Conservation (phyloP, 2,888 invertebrate species). For the Papilio gigon region DNA sequence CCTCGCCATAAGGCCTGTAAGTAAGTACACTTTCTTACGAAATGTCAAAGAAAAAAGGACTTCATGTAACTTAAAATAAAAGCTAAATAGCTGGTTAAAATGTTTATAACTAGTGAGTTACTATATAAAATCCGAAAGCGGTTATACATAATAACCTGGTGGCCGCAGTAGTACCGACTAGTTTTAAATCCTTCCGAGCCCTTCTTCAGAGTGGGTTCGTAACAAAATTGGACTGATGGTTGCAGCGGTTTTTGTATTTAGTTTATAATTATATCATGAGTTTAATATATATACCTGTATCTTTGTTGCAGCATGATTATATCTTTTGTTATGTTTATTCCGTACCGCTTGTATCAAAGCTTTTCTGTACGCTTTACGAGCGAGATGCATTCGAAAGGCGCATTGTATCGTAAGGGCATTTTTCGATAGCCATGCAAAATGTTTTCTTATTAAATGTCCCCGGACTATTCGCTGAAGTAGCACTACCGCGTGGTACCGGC, state of each 20-base stretch:
- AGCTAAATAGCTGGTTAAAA: background rate
- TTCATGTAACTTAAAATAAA: background rate
- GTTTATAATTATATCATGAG: no score
- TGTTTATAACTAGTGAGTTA: background rate
- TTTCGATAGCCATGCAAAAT: constrained; percentile 65
- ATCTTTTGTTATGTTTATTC: constrained; percentile 65
- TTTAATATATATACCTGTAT: constrained; percentile 65
- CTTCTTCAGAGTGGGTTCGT: no score
- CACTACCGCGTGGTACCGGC: constrained; percentile 62
- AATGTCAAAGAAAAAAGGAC: no score
- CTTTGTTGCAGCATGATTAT: constrained; percentile 62
- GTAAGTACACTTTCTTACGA: background rate
- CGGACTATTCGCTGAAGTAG: constrained; percentile 65
- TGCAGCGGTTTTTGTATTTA: no score
- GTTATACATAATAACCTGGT: no score
- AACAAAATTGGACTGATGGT: no score
- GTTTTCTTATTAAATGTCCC: constrained; percentile 67
- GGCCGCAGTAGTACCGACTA: no score
- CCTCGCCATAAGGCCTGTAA: constrained; percentile 73
- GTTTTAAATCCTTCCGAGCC: no score
- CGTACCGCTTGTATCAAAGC: constrained; percentile 66
- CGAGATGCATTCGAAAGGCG: constrained; percentile 65
- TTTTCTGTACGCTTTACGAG: constrained; percentile 60
- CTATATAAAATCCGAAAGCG: background rate
- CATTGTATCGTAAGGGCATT: constrained; percentile 72